phyloP scores from a whole-genome alignment of 2,888 invertebrate genomes.

The Volucella zonaria region DNA sequence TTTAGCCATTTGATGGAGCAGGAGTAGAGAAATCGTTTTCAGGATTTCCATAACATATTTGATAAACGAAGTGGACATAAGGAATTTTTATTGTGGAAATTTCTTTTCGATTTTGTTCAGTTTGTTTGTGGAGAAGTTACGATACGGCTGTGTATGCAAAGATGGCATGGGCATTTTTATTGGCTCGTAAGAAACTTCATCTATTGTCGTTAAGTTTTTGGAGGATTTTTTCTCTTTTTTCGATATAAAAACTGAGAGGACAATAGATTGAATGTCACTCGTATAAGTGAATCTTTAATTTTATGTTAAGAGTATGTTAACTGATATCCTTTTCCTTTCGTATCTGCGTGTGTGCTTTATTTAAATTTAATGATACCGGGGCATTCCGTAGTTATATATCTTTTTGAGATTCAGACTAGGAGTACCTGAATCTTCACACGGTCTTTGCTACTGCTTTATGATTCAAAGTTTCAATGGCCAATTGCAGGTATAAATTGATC shows the following conservation, averaged over 20 bases:
- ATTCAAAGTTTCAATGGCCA: too few species aligned
- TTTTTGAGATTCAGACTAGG: too few species aligned
- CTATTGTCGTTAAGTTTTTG: slow-evolving; percentile 6
- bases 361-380: too few species aligned
- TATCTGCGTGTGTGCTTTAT: too few species aligned
- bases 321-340: too few species aligned
- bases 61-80: slow-evolving; percentile 57
- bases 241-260: slow-evolving; percentile 10
- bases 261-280: not conserved
- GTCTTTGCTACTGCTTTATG: too few species aligned
- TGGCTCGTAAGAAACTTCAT: slow-evolving; percentile 18
- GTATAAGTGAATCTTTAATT: too few species aligned
- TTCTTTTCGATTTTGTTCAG: slow-evolving; percentile 47
- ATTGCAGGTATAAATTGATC: too few species aligned
- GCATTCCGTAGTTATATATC: too few species aligned
- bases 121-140: slow-evolving; percentile 29
- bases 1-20: slow-evolving; percentile 45
- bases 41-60: slow-evolving; percentile 62
- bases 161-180: slow-evolving; percentile 28
- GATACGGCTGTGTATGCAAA: slow-evolving; percentile 6
- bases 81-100: slow-evolving; percentile 56
- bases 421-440: too few species aligned
- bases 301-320: too few species aligned
- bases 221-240: not conserved
- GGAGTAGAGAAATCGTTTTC: slow-evolving; percentile 35